Base-by-base conservation (phyloP, 2,797 vertebrate species). In the Pogoniulus pusillus region DNA sequence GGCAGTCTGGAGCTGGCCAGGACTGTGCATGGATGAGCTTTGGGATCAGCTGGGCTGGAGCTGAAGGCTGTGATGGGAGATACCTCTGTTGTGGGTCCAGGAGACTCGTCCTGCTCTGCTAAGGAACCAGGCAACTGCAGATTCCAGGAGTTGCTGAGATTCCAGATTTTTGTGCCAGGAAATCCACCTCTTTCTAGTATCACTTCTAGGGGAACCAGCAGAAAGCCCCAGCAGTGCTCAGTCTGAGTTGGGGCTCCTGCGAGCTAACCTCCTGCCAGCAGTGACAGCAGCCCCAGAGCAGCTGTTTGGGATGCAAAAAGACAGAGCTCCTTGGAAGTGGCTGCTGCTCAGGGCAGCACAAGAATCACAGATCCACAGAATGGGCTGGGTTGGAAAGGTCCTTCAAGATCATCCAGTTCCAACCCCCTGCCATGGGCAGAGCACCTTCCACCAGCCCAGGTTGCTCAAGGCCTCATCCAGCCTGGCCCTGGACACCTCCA, bases 191-290 rank as follows among this genome's bases (percentile, higher is more conserved):
- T 86, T 92, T 93, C 90, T 88, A 72, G 58, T 60, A 63, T 63
- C 53, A 66, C 47, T 92, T 93, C 63, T 39, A 43, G 12, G 59
- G 65, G 85, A 93, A 35, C 86, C 90, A 95, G 91, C 91, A 89
- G 53, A 59, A 94, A 55, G 16, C 34, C 63, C 32, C 54, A 87
- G 90, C 85, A 78, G 57, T 23, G 10, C 64, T 86, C 8, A 0
- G 41, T 82, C 76, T 74, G 65, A 30, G 73, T 75, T 53, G 84
- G 89, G 35, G 60, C 39, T 73, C 6, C 0, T 72, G 70, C 53
- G 57, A 63, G 79, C 76, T 30, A 26, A 83, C 84, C 55, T 29
- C 18, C 55, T 81, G 64, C 9, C n/a, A 84, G 53, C 63, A 47
- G 37, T 22, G 19, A 2, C 24, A 47, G 16, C 68, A 69, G 68